Percentiles rank a stretch among this genome's conserved stretches.
Evolutionary conservation across 2,113 vertebrate genomes (phyloP).

Genomic region (Clupea harengus): DNA sequence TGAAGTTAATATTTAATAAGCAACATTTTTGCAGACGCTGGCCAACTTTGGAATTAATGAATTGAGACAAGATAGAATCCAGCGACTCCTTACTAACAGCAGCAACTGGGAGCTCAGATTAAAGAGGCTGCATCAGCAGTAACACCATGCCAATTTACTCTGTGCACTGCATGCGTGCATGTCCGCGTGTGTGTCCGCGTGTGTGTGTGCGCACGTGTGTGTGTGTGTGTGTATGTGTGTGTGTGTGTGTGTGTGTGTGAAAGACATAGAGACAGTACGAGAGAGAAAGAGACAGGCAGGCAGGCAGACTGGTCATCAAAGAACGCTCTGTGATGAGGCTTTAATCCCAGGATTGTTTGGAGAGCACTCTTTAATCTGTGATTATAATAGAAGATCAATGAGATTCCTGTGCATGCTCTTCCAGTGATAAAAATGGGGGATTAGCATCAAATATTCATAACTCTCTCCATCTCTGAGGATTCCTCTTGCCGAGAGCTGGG

Average conservation of each 20-base stretch:
- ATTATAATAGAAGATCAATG: slow-evolving; percentile 54
- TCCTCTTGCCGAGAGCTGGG: slow-evolving; percentile 26
- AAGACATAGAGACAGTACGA: neutral
- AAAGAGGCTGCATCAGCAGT: slow-evolving; percentile 36
- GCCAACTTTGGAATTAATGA: slow-evolving; percentile 78
- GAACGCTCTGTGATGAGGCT: slow-evolving; percentile 33
- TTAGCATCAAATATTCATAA: slow-evolving; percentile 53
- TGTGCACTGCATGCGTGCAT: neutral
- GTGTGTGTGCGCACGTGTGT: neutral
- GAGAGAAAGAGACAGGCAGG: neutral
- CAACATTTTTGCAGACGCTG: slow-evolving; percentile 61
- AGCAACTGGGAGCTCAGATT: slow-evolving; percentile 40
- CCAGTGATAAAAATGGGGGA: slow-evolving; percentile 51
- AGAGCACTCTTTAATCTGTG: slow-evolving; percentile 43
- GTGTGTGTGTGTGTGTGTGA: neutral
- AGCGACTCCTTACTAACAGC: slow-evolving; percentile 51
- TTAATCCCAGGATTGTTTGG: slow-evolving; percentile 43
- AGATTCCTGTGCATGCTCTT: slow-evolving; percentile 48
- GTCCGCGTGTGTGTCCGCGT: slow-evolving; percentile 19
- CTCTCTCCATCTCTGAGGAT: slow-evolving; percentile 36
- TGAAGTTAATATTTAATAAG: slow-evolving; percentile 77
- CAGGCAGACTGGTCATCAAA: slow-evolving; percentile 18
- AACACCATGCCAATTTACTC: slow-evolving; percentile 41
- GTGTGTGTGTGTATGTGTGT: neutral
- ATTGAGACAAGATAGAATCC: slow-evolving; percentile 67